These are phyloP conservation scores for Heliconius hermathena DNA, from an alignment of 1,140 invertebrate species.

Conservation along the genomic window DNA sequence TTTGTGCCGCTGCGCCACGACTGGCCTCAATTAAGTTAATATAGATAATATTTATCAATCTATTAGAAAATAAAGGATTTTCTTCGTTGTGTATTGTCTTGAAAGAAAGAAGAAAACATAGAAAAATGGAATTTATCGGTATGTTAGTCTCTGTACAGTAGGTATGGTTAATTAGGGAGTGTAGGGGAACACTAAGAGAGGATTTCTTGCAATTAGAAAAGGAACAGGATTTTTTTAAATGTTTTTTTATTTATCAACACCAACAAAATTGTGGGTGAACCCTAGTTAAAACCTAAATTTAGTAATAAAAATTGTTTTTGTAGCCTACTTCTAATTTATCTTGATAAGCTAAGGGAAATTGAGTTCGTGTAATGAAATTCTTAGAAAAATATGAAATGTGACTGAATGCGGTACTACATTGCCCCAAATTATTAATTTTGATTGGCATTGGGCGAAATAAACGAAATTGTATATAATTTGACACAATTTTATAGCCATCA, in stretches of 20 bases:
- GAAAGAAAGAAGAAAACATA: too few relatives aligned
- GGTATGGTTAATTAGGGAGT: too few relatives aligned
- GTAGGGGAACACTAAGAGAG: too few relatives aligned
- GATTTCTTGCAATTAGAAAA: too few relatives aligned
- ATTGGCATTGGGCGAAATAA: slow-evolving; percentile 7
- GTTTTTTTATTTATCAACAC: not conserved
- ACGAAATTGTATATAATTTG: slow-evolving; percentile 12
- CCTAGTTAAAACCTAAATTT: not conserved
- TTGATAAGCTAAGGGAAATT: not conserved
- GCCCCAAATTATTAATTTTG: slow-evolving; percentile 22
- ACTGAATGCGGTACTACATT: not conserved
- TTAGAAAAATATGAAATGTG: not conserved
- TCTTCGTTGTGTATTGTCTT: too few relatives aligned
- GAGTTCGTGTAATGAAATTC: not conserved
- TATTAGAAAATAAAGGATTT: too few relatives aligned
- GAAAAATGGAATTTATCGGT: too few relatives aligned
- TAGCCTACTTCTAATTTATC: not conserved
- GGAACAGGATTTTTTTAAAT: not conserved
- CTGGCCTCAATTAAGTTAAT: too few relatives aligned
- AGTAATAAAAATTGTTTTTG: not conserved
- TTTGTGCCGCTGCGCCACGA: too few relatives aligned
- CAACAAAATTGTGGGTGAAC: not conserved
- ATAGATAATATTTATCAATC: too few relatives aligned
- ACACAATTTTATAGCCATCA: slow-evolving; percentile 17
- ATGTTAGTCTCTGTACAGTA: too few relatives aligned